Percentiles rank a stretch among this genome's conserved stretches.
These are phyloP conservation scores for Cataglyphis cursor DNA, from an alignment of 2,888 invertebrate genomes.

Conservation along the genomic window DNA sequence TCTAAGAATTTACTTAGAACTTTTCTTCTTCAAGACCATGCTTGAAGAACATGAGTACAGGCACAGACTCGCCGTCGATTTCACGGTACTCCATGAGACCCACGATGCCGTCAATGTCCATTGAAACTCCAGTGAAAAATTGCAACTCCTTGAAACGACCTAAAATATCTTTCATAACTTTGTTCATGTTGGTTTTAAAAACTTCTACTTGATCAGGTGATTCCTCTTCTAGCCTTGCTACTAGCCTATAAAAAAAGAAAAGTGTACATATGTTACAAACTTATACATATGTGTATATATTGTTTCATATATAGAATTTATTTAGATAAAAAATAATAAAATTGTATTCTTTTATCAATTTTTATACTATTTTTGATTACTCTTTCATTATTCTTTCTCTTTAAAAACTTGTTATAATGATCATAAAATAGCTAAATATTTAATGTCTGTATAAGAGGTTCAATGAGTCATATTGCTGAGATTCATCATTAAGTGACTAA, in stretches of 20 bases:
- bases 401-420: not conserved
- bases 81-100: slow-evolving; percentile 97
- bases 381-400: not conserved
- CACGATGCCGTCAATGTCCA: slow-evolving; percentile 98
- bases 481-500: not conserved
- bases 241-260: slow-evolving; percentile 87
- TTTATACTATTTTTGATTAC: not conserved
- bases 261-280: not conserved
- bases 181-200: slow-evolving; percentile 97
- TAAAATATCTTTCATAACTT: slow-evolving; percentile 96
- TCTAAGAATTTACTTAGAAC: slow-evolving; percentile 90
- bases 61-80: slow-evolving; percentile 93
- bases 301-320: not conserved
- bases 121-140: slow-evolving; percentile 97
- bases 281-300: not conserved
- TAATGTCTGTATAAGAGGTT: not conserved
- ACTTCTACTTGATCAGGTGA: slow-evolving; percentile 94
- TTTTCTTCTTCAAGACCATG: slow-evolving; percentile 98
- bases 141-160: slow-evolving; percentile 97
- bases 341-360: not conserved
- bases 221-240: slow-evolving; percentile 93
- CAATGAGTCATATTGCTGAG: not conserved
- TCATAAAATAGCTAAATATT: not conserved
- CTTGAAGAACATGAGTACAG: slow-evolving; percentile 98
- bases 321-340: slow-evolving; percentile 9